Base-by-base conservation (phyloP, 2,113 vertebrate genomes). In the Otocyon megalotis region DNA sequence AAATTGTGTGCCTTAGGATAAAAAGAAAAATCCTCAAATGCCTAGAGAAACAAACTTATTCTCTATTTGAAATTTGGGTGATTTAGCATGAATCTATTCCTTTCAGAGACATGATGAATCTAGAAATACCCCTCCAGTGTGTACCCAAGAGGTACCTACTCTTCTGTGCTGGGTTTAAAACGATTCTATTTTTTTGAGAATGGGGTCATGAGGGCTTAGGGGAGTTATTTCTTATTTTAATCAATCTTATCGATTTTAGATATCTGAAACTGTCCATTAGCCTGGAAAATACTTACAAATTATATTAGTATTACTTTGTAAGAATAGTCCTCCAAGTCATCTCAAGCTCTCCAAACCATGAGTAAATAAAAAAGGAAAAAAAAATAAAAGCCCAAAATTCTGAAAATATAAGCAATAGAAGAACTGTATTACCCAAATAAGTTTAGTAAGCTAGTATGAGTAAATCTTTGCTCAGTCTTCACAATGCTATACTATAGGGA, bases 401-500 rank as follows among this genome's bases (percentile, higher is more conserved):
- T 89, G 35, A 76, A 72, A 76, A 62, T 60, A 69, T 35, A 90
- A 92, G 3, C 16, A 60, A 65, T 11, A 65, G 53, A 53, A 60
- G 79, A 97, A 86, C 77, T 12, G 11, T 9, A 56, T 83, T 87
- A 0, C 10, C 37, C 83, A 54, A 92, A 3, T 43, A 82, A 67
- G 30, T 32, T 92, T 79, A 62, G 22, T 48, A 89, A 72, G 74
- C 4, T 79, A 50, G 77, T 32, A 30, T 74, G n/a, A 95, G 53
- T 76, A 86, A 96, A 74, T 5, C 32, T 48, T 60, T 48, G 17
- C 32, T 94, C 35, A 16, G 50, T 76, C 62, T 90, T 97, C 81
- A 93, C 80, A 94, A 94, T 50, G 72, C 19, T 86, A 80, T 69
- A 50, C 93, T 80, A 11, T 5, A 79, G 95, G 90, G 92, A 93